Base-by-base conservation (phyloP, 2,797 vertebrate genomes). In the Liparis tanakae region DNA sequence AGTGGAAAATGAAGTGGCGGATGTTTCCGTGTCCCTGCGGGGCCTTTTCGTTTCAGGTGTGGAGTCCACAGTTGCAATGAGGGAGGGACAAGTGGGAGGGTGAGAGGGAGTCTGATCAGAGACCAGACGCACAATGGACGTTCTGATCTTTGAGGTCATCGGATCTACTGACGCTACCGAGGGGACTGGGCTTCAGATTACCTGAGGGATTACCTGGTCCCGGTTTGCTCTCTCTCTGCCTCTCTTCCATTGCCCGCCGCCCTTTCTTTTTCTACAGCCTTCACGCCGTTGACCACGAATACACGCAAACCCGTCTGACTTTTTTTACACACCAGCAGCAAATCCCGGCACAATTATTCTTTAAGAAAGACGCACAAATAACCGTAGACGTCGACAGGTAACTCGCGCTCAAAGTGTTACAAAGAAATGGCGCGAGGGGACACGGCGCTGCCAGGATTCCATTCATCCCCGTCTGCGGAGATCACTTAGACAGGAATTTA, bases 121-220 rank as follows among this genome's bases (percentile, higher is more conserved):
- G 86, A 90, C 81, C 77, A 86, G 83, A 83, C 81, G 85, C 89
- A 92, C 92, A 94, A 92, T 91, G 92, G 89, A 90, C 81, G 87
- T 84, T 86, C 87, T 93, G 93, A 95, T 94, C 94, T 95, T 91
- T 93, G 94, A 94, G 93, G 94, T 93, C 92, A 95, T 88, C 89
- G 87, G 94, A 95, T 95, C 93, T 88, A 46, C 85, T 80, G 82
- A 87, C 87, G 85, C 85, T 76, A 83, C 82, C 34, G 41, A 80
- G 60, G 78, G 83, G 79, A 83, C 82, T 33, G 61, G 58, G 92
- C 82, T 85, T 95, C 93, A 75, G 69, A 84, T 95, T 95, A 94
- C 94, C 70, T 59, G 20, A 92, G 91, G 93, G 87, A 91, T 93
- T 91, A 93, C 93, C 93, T 87, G 74, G 87, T 85, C 81, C 82